These are phyloP conservation scores for Tyria jacobaeae DNA, from an alignment of 2,888 invertebrate genomes.

Conservation along the genomic window DNA sequence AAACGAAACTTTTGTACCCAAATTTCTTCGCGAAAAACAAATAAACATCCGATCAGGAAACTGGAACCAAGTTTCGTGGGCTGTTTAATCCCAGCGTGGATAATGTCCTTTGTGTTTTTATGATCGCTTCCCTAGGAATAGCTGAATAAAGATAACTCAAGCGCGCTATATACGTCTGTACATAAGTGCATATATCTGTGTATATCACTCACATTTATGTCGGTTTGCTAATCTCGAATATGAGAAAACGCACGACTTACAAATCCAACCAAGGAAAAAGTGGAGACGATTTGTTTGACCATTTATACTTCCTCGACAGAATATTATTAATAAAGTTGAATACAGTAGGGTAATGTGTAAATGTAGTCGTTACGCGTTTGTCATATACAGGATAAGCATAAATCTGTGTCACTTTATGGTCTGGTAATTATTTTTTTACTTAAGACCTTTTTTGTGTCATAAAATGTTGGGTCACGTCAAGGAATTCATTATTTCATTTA, in stretches of 20 bases:
- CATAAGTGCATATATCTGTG: conserved; percentile 8
- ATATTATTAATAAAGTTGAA: conserved; percentile 41
- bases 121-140: conserved; percentile 42
- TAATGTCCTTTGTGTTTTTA: conserved; percentile 53
- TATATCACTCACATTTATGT: conserved; percentile 4
- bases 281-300: conserved; percentile 37
- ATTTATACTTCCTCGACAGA: conserved; percentile 37
- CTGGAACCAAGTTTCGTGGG: conserved; percentile 30
- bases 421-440: background rate
- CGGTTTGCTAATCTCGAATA: conserved; percentile 34
- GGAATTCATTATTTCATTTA: no score
- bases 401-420: conserved; percentile 1
- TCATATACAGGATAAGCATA: conserved; percentile 7
- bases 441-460: background rate
- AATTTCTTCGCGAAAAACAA: conserved; percentile 38
- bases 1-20: conserved; percentile 35
- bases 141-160: conserved; percentile 50
- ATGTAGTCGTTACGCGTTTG: conserved; percentile 24
- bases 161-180: conserved; percentile 24
- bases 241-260: conserved; percentile 22
- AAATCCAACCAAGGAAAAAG: conserved; percentile 47
- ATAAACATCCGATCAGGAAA: conserved; percentile 49
- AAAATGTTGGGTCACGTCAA: no score
- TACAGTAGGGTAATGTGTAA: conserved; percentile 47
- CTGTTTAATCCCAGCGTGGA: conserved; percentile 48